Conservation (phyloP, 2,113 vertebrate species). For the Ariopsis seemanni region DNA sequence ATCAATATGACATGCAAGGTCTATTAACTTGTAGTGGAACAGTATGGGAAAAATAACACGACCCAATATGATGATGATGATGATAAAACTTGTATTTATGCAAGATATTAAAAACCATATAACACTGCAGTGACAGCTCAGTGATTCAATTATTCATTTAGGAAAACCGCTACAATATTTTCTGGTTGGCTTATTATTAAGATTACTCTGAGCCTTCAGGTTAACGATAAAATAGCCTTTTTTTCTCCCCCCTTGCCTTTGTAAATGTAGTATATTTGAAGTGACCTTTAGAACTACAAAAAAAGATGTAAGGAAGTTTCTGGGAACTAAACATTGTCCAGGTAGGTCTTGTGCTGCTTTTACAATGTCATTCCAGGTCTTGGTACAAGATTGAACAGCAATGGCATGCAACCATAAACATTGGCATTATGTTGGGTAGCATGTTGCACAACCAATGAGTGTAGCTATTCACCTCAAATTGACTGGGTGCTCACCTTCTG, state of each 20-base stretch:
- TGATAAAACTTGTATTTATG: background rate
- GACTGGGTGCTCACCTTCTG: too few species aligned
- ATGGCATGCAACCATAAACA: background rate
- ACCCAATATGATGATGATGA: background rate
- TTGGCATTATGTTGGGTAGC: background rate
- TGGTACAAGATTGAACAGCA: background rate
- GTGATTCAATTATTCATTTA: background rate
- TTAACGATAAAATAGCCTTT: background rate
- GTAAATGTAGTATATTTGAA: background rate
- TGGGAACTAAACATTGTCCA: background rate
- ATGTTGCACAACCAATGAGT: background rate
- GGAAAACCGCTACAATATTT: background rate
- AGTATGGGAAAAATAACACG: background rate
- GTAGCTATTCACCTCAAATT: background rate
- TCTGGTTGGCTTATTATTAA: background rate
- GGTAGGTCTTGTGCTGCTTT: background rate
- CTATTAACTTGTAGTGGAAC: background rate
- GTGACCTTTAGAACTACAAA: background rate
- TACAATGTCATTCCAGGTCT: background rate
- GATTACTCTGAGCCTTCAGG: background rate
- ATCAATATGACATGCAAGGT: background rate
- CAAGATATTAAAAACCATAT: background rate
- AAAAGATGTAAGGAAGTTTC: background rate
- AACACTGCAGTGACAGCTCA: background rate
- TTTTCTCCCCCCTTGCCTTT: background rate